Percentiles rank a stretch among this genome's conserved stretches.
Evolutionary conservation across 2,888 invertebrate genomes (phyloP).

Genomic region (Trissonchulus sp.): DNA sequence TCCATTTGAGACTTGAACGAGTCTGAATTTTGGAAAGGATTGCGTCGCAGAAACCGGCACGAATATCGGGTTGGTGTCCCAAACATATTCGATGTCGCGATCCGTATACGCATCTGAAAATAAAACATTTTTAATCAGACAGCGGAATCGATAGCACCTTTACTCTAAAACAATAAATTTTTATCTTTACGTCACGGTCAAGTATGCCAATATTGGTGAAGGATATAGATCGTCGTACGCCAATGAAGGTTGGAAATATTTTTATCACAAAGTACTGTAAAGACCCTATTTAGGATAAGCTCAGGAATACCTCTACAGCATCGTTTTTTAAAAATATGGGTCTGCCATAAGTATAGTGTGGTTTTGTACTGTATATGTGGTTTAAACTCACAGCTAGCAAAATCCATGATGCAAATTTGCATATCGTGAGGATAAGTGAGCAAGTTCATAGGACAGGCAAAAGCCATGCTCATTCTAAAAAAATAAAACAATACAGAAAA

Average conservation of each 20-base stretch:
- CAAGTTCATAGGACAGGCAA: conserved; percentile 50
- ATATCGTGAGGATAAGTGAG: conserved; percentile 50
- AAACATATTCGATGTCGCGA: conserved; percentile 86
- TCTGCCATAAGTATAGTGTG: no score
- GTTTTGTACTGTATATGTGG: background rate
- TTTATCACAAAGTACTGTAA: no score
- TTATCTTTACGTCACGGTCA: no score
- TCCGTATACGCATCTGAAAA: conserved; percentile 91
- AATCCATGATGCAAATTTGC: conserved; percentile 49
- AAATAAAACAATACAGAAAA: conserved; percentile 21
- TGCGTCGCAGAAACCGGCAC: conserved; percentile 71
- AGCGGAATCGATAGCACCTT: no score
- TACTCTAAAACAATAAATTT: no score
- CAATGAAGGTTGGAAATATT: no score
- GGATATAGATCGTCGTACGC: no score
- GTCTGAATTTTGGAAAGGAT: conserved; percentile 80
- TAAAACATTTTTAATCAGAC: conserved; percentile 7
- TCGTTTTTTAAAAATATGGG: no score
- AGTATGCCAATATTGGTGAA: no score
- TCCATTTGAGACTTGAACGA: conserved; percentile 85
- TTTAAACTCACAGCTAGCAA: conserved; percentile 47
- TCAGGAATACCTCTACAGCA: no score
- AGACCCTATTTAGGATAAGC: no score
- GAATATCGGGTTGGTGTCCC: conserved; percentile 76
- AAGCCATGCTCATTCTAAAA: conserved; percentile 45